Percentiles rank a stretch among this genome's conserved stretches.
Conservation (phyloP, 2,113 vertebrate species). For the Saimiri boliviensis region DNA sequence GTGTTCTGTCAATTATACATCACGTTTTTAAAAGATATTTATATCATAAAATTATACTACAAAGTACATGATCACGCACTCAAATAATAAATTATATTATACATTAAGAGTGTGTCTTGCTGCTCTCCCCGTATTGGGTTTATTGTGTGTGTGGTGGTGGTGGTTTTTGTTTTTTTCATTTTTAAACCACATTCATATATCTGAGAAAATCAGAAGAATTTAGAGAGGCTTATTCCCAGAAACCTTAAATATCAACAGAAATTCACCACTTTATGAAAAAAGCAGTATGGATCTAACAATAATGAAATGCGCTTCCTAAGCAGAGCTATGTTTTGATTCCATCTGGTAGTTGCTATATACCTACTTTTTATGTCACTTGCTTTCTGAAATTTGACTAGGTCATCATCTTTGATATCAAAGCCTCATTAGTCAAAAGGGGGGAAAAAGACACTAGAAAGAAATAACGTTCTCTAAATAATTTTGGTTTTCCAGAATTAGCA, state of each 20-base stretch:
- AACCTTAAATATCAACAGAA: conserved; percentile 43
- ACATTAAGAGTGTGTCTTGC: neutral
- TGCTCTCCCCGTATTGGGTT: neutral
- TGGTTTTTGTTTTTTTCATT: neutral
- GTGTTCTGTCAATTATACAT: neutral
- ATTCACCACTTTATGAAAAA: conserved; percentile 9
- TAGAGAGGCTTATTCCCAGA: neutral
- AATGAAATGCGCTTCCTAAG: conserved; percentile 17
- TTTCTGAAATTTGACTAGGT: conserved; percentile 29
- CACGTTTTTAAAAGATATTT: neutral
- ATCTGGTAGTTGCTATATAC: neutral
- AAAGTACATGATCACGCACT: neutral
- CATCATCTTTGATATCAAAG: conserved; percentile 40
- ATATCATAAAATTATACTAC: neutral
- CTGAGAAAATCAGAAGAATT: neutral
- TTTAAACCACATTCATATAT: neutral
- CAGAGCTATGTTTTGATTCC: neutral
- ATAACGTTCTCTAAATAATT: conserved; percentile 44
- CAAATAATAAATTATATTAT: neutral
- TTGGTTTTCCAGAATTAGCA: conserved; percentile 48
- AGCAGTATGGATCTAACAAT: neutral
- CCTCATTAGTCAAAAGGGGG: neutral
- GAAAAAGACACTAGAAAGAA: conserved; percentile 14
- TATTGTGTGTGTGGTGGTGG: neutral
- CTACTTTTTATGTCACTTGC: conserved; percentile 14